Percentiles rank a stretch among this genome's conserved stretches.
phyloP scores from a whole-genome alignment of 2,888 invertebrate species.

The Euplagia quadripunctaria region DNA sequence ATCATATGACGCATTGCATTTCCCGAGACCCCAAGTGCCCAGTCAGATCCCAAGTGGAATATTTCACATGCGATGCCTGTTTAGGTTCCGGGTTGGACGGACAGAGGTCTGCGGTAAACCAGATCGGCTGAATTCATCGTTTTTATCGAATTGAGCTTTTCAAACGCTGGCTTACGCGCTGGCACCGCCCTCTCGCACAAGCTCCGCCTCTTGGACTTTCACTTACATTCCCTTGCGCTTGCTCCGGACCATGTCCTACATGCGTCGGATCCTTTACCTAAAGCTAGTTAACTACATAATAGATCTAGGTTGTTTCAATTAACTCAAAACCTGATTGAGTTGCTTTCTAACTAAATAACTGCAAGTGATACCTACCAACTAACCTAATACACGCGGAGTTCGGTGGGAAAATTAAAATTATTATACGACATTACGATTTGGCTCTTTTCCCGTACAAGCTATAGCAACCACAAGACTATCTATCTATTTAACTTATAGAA shows the following conservation, averaged over 20 bases:
- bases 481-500: no score
- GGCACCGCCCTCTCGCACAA: not conserved
- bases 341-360: no score
- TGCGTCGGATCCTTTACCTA: not conserved
- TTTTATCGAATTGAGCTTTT: not conserved
- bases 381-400: no score
- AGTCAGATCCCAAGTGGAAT: not conserved
- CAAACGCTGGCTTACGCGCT: not conserved
- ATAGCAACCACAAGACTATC: no score
- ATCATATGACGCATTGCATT: not conserved
- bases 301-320: not conserved
- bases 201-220: not conserved
- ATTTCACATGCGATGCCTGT: not conserved
- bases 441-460: no score
- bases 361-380: no score
- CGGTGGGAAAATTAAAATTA: no score
- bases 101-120: no score
- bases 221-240: not conserved
- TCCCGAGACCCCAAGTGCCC: not conserved
- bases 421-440: no score
- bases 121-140: not conserved
- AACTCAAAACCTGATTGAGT: no score
- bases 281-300: not conserved
- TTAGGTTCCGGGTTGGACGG: not conserved
- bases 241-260: not conserved